Evolutionary conservation across 2,797 vertebrate genomes (phyloP).

Genomic region (Muraenolepis orangiensis): DNA sequence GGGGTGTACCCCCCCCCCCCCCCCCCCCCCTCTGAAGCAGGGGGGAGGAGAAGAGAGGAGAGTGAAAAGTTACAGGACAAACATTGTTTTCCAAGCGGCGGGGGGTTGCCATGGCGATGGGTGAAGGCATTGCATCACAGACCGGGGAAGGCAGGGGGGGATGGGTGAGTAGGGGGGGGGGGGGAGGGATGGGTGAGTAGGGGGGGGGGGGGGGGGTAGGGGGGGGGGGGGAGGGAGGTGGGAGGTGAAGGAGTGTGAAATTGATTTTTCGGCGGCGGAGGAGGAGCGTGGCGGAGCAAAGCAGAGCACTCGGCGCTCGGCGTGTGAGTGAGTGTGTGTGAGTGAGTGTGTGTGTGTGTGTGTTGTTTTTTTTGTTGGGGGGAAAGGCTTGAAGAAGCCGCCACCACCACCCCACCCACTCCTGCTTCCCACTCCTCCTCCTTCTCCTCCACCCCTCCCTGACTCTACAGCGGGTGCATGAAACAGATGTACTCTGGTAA

Average conservation of each 20-base stretch:
- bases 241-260: conserved; percentile 94
- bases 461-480: no score
- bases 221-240: no score
- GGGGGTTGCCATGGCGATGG: conserved; percentile 87
- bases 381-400: no score
- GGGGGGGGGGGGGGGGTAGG: no score
- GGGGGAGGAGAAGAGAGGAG: conserved; percentile 22
- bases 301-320: conserved; percentile 55
- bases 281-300: conserved; percentile 75
- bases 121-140: conserved; percentile 92
- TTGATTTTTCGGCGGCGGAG: conserved; percentile 88
- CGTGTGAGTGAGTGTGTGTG: no score
- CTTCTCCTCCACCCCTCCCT: conserved; percentile 15
- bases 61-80: conserved; percentile 44
- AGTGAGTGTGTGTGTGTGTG: no score
- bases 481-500: conserved; percentile 49
- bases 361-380: no score
- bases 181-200: no score
- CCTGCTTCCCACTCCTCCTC: conserved; percentile 50
- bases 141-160: no score
- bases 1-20: no score
- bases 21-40: no score
- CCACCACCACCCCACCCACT: conserved; percentile 30
- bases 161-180: no score
- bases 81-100: conserved; percentile 72